phyloP scores from a whole-genome alignment of 2,113 vertebrate genomes.

The Dasypus novemcinctus region DNA sequence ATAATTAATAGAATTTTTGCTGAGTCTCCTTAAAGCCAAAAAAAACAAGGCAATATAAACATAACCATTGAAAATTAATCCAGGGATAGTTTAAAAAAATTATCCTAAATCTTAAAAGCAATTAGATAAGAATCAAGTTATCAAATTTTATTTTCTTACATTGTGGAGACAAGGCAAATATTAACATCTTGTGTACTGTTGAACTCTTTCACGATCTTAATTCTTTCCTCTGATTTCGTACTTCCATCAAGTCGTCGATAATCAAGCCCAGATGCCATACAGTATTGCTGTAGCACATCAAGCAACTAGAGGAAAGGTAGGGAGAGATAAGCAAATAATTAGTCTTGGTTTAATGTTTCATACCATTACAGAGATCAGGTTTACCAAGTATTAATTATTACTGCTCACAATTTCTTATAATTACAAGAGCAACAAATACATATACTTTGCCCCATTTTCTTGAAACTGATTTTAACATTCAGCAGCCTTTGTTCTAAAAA shows the following conservation, averaged over 20 bases:
- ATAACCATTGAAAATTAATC: constrained; percentile 36
- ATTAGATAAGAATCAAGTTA: constrained; percentile 56
- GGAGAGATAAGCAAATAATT: background rate
- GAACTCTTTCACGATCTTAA: constrained; percentile 95
- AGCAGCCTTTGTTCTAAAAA: background rate
- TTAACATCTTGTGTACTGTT: constrained; percentile 90
- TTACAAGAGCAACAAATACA: background rate
- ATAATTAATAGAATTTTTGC: constrained; percentile 33
- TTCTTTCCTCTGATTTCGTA: constrained; percentile 93
- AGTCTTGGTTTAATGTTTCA: background rate
- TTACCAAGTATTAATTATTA: background rate
- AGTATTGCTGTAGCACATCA: constrained; percentile 94
- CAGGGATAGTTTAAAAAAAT: constrained; percentile 47
- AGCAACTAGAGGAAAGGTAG: constrained; percentile 85
- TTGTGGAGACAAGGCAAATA: constrained; percentile 96
- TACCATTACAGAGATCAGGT: background rate
- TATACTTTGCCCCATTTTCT: background rate
- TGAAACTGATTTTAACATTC: background rate
- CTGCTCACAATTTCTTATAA: background rate
- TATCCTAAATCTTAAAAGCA: constrained; percentile 53
- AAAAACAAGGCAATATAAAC: constrained; percentile 56
- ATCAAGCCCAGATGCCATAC: constrained; percentile 94
- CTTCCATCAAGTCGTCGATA: constrained; percentile 94
- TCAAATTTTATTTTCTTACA: constrained; percentile 86
- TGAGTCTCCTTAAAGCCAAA: constrained; percentile 55